Evolutionary conservation across 2,888 invertebrate genomes (phyloP).

Genomic region (Leptopilina syphax): DNA sequence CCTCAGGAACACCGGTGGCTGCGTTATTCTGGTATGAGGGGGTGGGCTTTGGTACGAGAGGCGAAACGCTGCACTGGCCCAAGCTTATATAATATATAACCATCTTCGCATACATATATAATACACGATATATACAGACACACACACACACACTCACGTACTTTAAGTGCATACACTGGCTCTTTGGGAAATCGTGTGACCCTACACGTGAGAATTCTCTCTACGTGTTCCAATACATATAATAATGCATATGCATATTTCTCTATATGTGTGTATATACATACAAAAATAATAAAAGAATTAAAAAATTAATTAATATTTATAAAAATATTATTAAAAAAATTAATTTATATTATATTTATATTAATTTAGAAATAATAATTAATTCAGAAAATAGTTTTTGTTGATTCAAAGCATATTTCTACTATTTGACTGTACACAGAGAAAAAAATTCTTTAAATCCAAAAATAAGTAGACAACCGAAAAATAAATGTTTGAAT

Average conservation of each 20-base stretch:
- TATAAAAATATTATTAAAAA: no score
- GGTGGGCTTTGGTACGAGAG: conserved; percentile 29
- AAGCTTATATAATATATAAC: conserved; percentile 15
- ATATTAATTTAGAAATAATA: no score
- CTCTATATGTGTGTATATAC: background rate
- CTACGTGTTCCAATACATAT: no score
- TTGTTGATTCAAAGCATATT: no score
- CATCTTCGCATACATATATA: conserved; percentile 9
- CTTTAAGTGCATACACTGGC: background rate
- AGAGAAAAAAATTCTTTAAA: no score
- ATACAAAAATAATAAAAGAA: no score
- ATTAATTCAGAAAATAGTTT: no score
- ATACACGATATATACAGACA: background rate
- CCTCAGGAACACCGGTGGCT: conserved; percentile 35
- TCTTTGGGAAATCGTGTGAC: conserved; percentile 23
- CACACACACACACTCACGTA: conserved; percentile 9
- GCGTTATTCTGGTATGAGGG: conserved; percentile 19
- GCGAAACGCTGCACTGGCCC: conserved; percentile 32
- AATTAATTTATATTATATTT: no score
- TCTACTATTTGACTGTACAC: no score
- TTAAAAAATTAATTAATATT: no score
- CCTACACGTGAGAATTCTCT: conserved; percentile 14
- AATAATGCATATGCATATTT: background rate
- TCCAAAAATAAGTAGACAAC: no score
- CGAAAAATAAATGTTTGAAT: no score